Percentiles rank a stretch among this genome's conserved stretches.
Conservation (phyloP, 2,113 vertebrate genomes). For the Monopterus albus region DNA sequence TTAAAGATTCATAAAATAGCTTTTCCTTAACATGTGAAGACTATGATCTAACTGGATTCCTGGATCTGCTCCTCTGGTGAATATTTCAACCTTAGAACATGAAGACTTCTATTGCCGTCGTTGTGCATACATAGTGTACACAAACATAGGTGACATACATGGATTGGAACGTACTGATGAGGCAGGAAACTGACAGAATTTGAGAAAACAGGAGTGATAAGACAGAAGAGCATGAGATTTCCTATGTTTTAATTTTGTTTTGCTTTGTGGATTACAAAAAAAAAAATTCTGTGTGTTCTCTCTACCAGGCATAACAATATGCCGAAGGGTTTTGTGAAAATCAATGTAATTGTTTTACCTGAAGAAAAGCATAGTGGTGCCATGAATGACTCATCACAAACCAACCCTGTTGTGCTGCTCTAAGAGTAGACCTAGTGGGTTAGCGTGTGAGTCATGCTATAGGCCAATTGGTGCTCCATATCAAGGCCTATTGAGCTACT, state of each 20-base stretch:
- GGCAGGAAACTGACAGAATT: neutral
- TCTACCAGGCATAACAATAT: neutral
- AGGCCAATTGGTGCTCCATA: constrained; percentile 40
- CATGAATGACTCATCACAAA: constrained; percentile 13
- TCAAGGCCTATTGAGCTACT: constrained; percentile 24
- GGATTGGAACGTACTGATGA: neutral
- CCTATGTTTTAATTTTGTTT: neutral
- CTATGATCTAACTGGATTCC: too few species aligned
- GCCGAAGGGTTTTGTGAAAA: constrained; percentile 1
- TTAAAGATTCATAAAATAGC: too few species aligned
- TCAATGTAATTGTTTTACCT: constrained; percentile 30
- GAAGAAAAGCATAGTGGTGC: constrained; percentile 18
- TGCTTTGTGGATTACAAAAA: neutral
- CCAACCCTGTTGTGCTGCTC: constrained; percentile 13
- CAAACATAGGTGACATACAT: too few species aligned
- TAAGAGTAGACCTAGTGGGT: constrained; percentile 14
- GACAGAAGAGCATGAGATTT: neutral
- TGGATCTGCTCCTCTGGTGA: constrained; percentile 3
- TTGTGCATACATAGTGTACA: too few species aligned
- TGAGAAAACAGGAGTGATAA: neutral
- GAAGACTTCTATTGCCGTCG: neutral
- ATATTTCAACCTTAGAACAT: constrained; percentile 1
- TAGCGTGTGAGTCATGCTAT: constrained; percentile 34
- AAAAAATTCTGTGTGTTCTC: neutral
- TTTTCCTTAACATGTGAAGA: too few species aligned